These are phyloP conservation scores for Acrossocheilus wenchowensis DNA, from an alignment of 2,797 vertebrate genomes.

Conservation along the genomic window DNA sequence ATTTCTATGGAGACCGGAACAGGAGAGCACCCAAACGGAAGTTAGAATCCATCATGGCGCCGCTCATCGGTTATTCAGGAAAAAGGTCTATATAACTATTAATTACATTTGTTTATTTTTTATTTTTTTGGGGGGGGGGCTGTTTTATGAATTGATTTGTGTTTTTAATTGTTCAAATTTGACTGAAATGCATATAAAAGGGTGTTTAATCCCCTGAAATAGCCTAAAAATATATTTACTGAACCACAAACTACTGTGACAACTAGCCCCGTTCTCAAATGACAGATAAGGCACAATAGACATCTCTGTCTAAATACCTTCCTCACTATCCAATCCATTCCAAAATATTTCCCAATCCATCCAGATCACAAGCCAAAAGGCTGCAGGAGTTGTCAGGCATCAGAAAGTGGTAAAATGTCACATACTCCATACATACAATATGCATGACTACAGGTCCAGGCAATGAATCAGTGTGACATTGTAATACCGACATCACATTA, in stretches of 20 bases:
- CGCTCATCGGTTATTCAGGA: too few relatives aligned
- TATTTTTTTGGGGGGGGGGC: too few relatives aligned
- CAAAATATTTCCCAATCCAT: background rate
- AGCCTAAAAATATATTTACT: background rate
- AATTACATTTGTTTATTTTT: too few relatives aligned
- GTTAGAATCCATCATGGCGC: too few relatives aligned
- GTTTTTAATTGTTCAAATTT: background rate
- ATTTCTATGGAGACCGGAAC: too few relatives aligned
- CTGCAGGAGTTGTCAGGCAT: background rate
- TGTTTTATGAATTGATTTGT: background rate
- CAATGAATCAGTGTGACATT: slow-evolving; percentile 29
- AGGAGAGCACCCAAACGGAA: too few relatives aligned
- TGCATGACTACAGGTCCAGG: background rate
- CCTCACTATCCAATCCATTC: slow-evolving; percentile 4
- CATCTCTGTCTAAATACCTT: background rate
- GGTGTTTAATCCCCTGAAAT: background rate
- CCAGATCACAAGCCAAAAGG: background rate
- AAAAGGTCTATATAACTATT: too few relatives aligned
- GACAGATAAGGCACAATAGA: background rate
- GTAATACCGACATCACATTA: slow-evolving; percentile 24
- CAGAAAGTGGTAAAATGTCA: background rate
- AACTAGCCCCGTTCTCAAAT: background rate
- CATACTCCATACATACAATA: slow-evolving; percentile 1
- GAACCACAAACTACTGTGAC: background rate
- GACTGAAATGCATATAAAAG: background rate